A percentile compares a stretch with the other conserved stretches of the same genome.
Evolutionary conservation across 2,113 vertebrate species (phyloP).

Genomic region (Pygoscelis adeliae): DNA sequence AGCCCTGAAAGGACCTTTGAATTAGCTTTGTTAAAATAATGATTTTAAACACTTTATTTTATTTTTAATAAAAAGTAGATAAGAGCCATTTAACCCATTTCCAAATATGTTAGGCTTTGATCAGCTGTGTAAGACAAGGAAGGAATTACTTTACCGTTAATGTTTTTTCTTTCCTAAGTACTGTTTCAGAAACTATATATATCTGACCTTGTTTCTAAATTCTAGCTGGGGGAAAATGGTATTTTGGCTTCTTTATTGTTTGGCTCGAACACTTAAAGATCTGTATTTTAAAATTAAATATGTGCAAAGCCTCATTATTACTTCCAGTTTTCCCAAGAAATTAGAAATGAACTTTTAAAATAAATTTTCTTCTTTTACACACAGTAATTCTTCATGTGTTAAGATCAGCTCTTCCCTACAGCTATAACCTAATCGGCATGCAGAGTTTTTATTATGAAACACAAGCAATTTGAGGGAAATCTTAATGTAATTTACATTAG

Average conservation of each 20-base stretch:
- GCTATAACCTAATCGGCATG: slow-evolving; percentile 26
- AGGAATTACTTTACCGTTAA: not conserved
- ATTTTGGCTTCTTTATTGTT: not conserved
- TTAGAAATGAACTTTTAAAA: slow-evolving; percentile 48
- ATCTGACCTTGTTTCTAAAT: slow-evolving; percentile 9
- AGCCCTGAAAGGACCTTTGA: not conserved
- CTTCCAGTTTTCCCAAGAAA: slow-evolving; percentile 12
- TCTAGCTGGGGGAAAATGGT: not conserved
- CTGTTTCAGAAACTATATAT: not conserved
- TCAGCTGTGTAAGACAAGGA: not conserved
- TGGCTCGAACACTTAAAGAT: not conserved
- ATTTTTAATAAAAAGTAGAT: not conserved
- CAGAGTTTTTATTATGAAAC: slow-evolving; percentile 49
- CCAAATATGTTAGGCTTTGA: not conserved
- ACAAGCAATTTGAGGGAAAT: slow-evolving; percentile 23
- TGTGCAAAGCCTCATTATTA: not conserved
- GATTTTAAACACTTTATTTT: not conserved
- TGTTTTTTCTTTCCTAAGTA: not conserved
- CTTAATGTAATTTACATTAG: slow-evolving; percentile 24
- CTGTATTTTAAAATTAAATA: slow-evolving; percentile 18
- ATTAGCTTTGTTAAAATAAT: not conserved
- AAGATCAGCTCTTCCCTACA: slow-evolving; percentile 29
- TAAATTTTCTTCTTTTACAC: not conserved
- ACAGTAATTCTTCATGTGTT: slow-evolving; percentile 42
- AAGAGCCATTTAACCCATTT: not conserved